These are phyloP conservation scores for Oreotrochilus melanogaster DNA, from an alignment of 2,113 vertebrate genomes.

Conservation along the genomic window DNA sequence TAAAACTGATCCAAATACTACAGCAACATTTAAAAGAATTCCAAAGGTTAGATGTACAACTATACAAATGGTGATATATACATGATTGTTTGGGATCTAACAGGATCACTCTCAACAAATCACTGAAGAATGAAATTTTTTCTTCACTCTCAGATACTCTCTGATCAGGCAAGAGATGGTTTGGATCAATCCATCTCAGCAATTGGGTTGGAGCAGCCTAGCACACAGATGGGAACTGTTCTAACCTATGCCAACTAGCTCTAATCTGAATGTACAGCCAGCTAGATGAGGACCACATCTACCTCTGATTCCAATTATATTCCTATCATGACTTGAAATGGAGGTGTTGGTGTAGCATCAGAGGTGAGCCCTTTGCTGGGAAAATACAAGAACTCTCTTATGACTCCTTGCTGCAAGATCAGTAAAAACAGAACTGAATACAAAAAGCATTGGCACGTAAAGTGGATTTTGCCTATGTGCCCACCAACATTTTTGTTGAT, in stretches of 20 bases:
- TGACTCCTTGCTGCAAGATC: background rate
- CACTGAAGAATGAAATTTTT: background rate
- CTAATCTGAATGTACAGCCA: background rate
- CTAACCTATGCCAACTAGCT: background rate
- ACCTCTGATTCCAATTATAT: background rate
- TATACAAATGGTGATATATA: background rate
- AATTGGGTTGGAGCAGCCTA: background rate
- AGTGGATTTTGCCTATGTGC: background rate
- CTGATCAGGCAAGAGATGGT: background rate
- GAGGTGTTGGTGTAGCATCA: background rate
- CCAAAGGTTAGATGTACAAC: background rate
- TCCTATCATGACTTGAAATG: background rate
- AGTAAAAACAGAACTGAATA: background rate
- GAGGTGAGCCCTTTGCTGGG: background rate
- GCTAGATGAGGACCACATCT: background rate
- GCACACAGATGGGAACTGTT: background rate
- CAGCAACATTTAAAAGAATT: background rate
- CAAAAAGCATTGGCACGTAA: background rate
- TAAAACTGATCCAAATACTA: background rate
- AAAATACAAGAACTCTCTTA: background rate
- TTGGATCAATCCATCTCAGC: background rate
- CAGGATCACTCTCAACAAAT: background rate
- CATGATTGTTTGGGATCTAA: background rate
- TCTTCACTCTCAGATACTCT: background rate
- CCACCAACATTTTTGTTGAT: background rate